Percentiles rank a stretch among this genome's conserved stretches.
Conservation (phyloP, 2,797 vertebrate species). For the Dryobates pubescens region DNA sequence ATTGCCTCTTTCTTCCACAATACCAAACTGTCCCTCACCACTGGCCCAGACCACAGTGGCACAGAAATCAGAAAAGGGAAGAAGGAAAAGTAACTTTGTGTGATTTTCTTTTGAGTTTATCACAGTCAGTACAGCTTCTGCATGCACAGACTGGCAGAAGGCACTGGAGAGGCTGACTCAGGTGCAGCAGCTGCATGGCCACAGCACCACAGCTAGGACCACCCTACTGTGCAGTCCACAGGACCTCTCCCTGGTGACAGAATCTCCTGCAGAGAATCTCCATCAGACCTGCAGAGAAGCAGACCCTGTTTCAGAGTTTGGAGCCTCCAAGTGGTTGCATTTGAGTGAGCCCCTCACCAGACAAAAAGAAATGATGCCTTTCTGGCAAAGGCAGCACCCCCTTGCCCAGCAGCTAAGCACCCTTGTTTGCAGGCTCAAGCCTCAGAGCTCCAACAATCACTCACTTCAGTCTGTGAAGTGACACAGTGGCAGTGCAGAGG, state of each 20-base stretch:
- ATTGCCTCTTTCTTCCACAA: neutral
- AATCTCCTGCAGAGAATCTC: neutral
- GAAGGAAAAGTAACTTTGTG: neutral
- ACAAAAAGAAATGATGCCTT: neutral
- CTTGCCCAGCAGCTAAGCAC: neutral
- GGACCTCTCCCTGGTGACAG: neutral
- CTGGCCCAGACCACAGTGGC: neutral
- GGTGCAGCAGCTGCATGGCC: fast-evolving
- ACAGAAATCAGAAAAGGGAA: neutral
- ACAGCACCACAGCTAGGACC: neutral
- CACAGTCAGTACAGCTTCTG: neutral
- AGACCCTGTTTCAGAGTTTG: neutral
- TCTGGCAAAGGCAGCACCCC: neutral
- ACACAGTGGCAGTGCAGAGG: neutral
- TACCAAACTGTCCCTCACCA: neutral
- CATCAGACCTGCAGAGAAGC: neutral
- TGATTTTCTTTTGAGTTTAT: neutral
- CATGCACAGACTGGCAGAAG: neutral
- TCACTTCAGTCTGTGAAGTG: neutral
- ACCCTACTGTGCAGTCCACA: neutral
- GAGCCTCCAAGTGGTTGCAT: constrained; percentile 17
- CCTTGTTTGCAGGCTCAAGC: neutral
- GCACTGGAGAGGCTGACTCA: neutral
- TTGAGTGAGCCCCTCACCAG: neutral
- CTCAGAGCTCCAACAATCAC: neutral